Evolutionary conservation across 2,888 invertebrate species (phyloP), one percentile per base, ranked within the genome.

Genomic region (Megalurothrips usitatus): DNA sequence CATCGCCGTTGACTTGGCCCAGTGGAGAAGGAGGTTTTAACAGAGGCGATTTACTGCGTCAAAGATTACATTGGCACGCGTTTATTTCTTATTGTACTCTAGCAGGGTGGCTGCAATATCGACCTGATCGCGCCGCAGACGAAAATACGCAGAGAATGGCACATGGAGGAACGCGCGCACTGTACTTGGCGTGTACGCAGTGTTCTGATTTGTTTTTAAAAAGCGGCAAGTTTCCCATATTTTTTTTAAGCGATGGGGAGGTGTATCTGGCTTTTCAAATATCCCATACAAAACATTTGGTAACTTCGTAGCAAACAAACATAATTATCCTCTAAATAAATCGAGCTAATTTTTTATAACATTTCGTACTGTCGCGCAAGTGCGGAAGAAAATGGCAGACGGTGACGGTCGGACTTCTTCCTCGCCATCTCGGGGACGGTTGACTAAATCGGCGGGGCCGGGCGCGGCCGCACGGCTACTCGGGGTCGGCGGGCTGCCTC

Each of bases 401-500:
- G 26, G 9, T 1, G 26, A 26, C 12, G 23, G 9, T 26, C 26
- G 3, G 11, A 12, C 26, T 75, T 17, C 19, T 58, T 19, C 17
- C 58, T 58, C 17, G 58, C 17, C 68, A 68, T 26, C 0, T 12
- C 23, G 9, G 26, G n/a, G 68, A 1, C 68, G 23, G 0, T 12
- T 26, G 68, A 12, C 26, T 3, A 8, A 1, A 8, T 23, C 1
- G 11, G 9, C 8, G 9, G 23, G 63, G 4, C 63, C 9, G n/a
- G 23, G 63, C 23, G 3, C 11, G 23, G 23, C 23, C 8, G 9
- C 26, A n/a, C 23, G 68, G 6, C 26, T 26, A 75, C 68, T 75
- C 68, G 23, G 68, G 12, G 23, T 75, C 68, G 26, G 68, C 68
- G 23, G 68, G 68, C 68, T 75, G 68, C 23, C 68, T n/a, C 68